phyloP scores from a whole-genome alignment of 2,888 invertebrate genomes.

The Himalopsyche anomala region DNA sequence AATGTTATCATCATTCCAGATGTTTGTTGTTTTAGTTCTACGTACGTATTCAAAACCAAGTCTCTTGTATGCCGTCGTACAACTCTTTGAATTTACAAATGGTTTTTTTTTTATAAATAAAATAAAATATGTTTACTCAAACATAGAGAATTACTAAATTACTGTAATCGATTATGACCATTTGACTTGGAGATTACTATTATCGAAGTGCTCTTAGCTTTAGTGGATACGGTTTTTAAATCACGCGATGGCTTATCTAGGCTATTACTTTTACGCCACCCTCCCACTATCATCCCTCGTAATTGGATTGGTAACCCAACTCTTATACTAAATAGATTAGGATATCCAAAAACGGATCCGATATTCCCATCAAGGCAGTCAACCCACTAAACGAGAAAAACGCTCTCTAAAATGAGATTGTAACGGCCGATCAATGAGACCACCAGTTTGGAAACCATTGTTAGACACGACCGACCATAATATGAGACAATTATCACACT shows the following conservation, averaged over 20 bases:
- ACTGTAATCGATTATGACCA: too few relatives aligned
- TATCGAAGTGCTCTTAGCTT: too few relatives aligned
- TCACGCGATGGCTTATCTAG: conserved; percentile 27
- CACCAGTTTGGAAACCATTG: neutral
- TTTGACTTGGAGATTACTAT: too few relatives aligned
- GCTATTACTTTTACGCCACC: conserved; percentile 19
- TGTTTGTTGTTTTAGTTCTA: too few relatives aligned
- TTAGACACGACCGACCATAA: neutral
- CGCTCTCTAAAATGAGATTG: conserved; percentile 10
- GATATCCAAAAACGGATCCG: conserved; percentile 31
- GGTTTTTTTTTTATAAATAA: too few relatives aligned
- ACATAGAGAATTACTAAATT: too few relatives aligned
- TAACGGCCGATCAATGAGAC: conserved; percentile 17
- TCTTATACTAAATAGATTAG: conserved; percentile 34
- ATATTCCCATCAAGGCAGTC: conserved; percentile 30
- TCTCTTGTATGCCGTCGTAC: too few relatives aligned
- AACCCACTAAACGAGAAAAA: conserved; percentile 1
- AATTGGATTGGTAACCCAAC: conserved; percentile 34
- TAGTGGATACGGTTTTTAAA: conserved; percentile 6
- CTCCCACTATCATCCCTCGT: conserved; percentile 27
- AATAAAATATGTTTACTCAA: too few relatives aligned
- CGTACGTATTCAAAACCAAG: too few relatives aligned
- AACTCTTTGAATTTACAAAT: too few relatives aligned
- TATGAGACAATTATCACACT: neutral
- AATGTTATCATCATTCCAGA: too few relatives aligned